Percentiles rank a stretch among this genome's conserved stretches.
Conservation (phyloP, 2,888 invertebrate species). For the Lepidonotus clava region DNA sequence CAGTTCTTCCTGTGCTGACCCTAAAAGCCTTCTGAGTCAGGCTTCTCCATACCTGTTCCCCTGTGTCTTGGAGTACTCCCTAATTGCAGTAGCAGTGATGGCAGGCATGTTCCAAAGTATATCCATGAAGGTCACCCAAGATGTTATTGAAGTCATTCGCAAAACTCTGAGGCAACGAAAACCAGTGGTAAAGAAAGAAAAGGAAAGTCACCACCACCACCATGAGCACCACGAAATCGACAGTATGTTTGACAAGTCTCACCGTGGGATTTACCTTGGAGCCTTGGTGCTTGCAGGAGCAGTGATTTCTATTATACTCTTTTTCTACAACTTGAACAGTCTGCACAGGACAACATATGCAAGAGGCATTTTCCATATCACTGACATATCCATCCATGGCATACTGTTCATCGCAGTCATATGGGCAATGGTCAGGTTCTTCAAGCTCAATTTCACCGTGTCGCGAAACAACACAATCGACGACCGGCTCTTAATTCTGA, state of each 20-base stretch:
- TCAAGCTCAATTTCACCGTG: slow-evolving; percentile 69
- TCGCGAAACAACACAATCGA: slow-evolving; percentile 69
- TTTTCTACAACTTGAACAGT: slow-evolving; percentile 74
- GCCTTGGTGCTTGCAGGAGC: slow-evolving; percentile 79
- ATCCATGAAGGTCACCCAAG: slow-evolving; percentile 21
- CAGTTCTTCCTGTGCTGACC: background rate
- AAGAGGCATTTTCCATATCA: slow-evolving; percentile 69
- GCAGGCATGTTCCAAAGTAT: slow-evolving; percentile 90
- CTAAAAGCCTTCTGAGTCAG: slow-evolving; percentile 82
- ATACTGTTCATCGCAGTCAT: slow-evolving; percentile 71
- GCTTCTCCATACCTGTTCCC: slow-evolving; percentile 97
- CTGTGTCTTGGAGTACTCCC: slow-evolving; percentile 96
- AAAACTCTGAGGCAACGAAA: background rate
- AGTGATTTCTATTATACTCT: slow-evolving; percentile 76
- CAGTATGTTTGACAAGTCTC: slow-evolving; percentile 77
- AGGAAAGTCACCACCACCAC: background rate
- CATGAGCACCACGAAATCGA: background rate
- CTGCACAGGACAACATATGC: slow-evolving; percentile 20
- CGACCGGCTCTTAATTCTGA: slow-evolving; percentile 92
- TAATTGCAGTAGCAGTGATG: slow-evolving; percentile 95
- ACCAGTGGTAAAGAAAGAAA: background rate
- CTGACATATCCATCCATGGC: slow-evolving; percentile 69
- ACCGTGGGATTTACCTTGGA: slow-evolving; percentile 80
- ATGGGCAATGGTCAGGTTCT: slow-evolving; percentile 68
- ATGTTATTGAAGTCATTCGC: background rate